These are phyloP conservation scores for Odocoileus hemionus DNA, from an alignment of 2,113 vertebrate genomes.

Conservation along the genomic window DNA sequence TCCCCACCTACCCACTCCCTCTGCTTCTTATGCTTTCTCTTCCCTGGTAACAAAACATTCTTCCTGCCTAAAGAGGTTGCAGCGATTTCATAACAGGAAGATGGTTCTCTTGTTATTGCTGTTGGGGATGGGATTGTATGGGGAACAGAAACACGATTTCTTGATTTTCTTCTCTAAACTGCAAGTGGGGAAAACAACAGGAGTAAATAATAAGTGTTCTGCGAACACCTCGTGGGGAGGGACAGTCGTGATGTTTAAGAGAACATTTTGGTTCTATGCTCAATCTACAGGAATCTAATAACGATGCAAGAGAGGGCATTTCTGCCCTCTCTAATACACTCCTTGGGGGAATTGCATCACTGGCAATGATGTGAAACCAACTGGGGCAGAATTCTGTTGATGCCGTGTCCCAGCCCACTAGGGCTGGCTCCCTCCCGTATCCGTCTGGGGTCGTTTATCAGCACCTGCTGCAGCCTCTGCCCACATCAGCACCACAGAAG, in stretches of 20 bases:
- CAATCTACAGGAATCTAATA: not conserved
- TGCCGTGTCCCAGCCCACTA: rapidly evolving
- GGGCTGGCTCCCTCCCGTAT: not conserved
- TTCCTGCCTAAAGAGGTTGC: not conserved
- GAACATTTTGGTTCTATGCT: not conserved
- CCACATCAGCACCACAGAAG: not conserved
- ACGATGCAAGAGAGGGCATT: not conserved
- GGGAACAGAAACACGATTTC: not conserved
- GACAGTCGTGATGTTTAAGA: not conserved
- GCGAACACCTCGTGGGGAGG: not conserved
- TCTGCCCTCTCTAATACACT: not conserved
- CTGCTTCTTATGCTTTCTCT: not conserved
- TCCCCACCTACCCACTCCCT: too few relatives aligned
- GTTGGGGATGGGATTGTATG: rapidly evolving
- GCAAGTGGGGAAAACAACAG: not conserved
- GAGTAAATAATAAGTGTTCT: not conserved
- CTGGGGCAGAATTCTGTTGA: not conserved
- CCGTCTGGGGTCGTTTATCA: rapidly evolving
- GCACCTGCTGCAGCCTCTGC: not conserved
- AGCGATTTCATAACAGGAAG: not conserved
- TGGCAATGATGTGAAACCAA: not conserved
- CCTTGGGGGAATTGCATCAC: not conserved
- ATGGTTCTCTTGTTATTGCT: not conserved
- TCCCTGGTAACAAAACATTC: not conserved
- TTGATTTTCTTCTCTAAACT: not conserved